Base-by-base conservation (phyloP, 2,888 invertebrate species). In the Euproctis similis region DNA sequence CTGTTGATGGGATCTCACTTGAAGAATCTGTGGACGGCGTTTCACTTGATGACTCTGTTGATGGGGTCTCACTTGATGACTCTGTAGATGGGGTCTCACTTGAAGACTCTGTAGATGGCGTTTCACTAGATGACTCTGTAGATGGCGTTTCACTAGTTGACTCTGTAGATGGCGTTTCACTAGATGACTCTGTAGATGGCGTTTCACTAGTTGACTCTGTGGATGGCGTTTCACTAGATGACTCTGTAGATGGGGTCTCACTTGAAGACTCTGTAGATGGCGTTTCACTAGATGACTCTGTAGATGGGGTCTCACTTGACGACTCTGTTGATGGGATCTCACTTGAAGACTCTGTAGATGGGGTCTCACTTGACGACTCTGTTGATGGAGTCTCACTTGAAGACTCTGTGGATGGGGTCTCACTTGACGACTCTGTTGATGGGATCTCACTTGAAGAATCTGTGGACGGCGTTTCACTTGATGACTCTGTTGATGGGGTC, bases 31-130 rank as follows among this genome's bases (percentile, higher is more conserved):
- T 16, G n/a, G 18, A 22, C 3, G 31, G 26, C 4, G 22, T 26
- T n/a, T n/a, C n/a, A n/a, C n/a, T n/a, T 2, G 12, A 21, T 8
- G 29, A 17, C 7, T 22, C 26, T 3, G 31, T 34, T 1, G 23
- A 30, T 2, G 41, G 29, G 3, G 26, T n/a, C 11, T 31, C 39
- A 3, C 23, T 28, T 1, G 32, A 26, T 42, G 3, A 36, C n/a
- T 19, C 19, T 6, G 19, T 12, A 0, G 33, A 19, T 0, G 34
- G 20, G 7, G 23, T 21, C 1, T 19, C 24, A 5, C 35, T 31
- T 4, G 24, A 8, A 8, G 16, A 16, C 10, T 25, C 24, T 4
- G n/a, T 8, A n/a, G 24, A 5, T 1, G 24, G 12, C 2, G 13
- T n/a, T 8, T 12, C 13, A n/a, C 3, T 8, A n/a, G 19, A 6